A percentile compares a stretch with the other conserved stretches of the same genome.
phyloP scores from a whole-genome alignment of 2,113 vertebrate genomes.

The Thunnus maccoyii region DNA sequence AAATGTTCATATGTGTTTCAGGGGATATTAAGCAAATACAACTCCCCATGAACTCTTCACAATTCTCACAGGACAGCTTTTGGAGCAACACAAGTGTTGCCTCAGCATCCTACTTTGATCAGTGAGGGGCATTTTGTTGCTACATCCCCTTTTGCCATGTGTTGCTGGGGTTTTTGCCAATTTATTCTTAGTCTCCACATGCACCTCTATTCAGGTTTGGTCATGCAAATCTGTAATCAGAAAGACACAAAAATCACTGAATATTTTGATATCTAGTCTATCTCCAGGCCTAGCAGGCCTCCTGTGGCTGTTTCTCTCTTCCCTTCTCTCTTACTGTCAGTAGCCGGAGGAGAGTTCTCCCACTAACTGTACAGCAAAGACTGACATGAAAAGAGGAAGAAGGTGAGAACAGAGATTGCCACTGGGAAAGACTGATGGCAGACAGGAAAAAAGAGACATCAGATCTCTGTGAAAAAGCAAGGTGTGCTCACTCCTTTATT shows the following conservation, averaged over 20 bases:
- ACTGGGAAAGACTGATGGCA: conserved; percentile 39
- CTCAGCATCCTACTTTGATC: conserved; percentile 55
- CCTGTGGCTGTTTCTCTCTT: conserved; percentile 31
- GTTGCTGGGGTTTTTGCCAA: conserved; percentile 26
- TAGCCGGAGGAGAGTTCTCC: conserved; percentile 46
- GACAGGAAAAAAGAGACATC: conserved; percentile 30
- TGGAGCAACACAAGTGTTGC: conserved; percentile 14
- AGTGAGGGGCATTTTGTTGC: neutral
- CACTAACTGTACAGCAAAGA: conserved; percentile 51
- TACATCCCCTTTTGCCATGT: neutral
- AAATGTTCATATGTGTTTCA: conserved; percentile 32
- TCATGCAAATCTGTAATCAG: conserved; percentile 36
- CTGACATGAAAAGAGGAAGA: conserved; percentile 42
- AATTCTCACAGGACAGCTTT: conserved; percentile 46
- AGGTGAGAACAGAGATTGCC: conserved; percentile 39
- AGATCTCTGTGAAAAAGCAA: conserved; percentile 33
- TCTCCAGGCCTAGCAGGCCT: conserved; percentile 43
- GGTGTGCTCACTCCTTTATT: conserved; percentile 12
- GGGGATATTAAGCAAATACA: conserved; percentile 29
- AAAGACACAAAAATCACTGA: conserved; percentile 17
- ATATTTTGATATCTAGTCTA: conserved; percentile 26
- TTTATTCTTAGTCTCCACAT: neutral
- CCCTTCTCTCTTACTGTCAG: conserved; percentile 4
- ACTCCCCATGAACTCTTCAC: conserved; percentile 12
- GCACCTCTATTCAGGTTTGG: conserved; percentile 22